Base-by-base conservation (phyloP, 23 tunicate species). In the Corella eumyota region DNA sequence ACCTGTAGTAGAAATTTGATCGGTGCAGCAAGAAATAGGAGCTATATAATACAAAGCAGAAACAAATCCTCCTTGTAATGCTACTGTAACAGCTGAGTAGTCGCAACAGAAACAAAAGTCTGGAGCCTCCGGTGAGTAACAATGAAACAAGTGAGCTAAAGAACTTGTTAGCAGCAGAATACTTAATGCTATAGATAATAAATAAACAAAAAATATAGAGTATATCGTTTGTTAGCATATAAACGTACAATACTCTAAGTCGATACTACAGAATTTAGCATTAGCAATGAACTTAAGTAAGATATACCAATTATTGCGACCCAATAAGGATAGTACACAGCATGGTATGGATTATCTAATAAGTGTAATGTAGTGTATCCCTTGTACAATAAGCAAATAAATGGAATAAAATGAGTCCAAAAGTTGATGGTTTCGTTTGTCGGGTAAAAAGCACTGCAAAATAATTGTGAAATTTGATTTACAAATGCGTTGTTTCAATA, bases 351-450 rank as follows among this genome's bases (percentile, higher is more conserved):
- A n/a, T 73, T 60, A 21, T 67, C 55, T 0, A 45, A 20, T 45
- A 30, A 30, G 6, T 58, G 11, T 19, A 61, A 46, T 24, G 58
- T 29, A 9, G 23, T 35, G 37, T 32, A 76, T 30, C 40, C 40
- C 15, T 74, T 73, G 29, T 56, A 65, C 30, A 57, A 20, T 25
- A 67, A 32, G 30, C 31, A 22, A n/a, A 76, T 17, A n/a, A 76
- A 57, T n/a, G 73, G 58, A 67, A n/a, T n/a, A n/a, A n/a, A n/a
- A n/a, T n/a, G n/a, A n/a, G n/a, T n/a, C n/a, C n/a, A n/a, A n/a
- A n/a, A 67, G 32, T 76, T 76, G 29, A 64, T 28, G 1, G 58
- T 30, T 46, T 76, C 77, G 46, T 76, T 76, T 25, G 69, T 76
- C 46, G 74, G 83, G 7, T 57, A 58, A 46, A 76, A 67, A 3